Base-by-base conservation (phyloP, 2,113 vertebrate genomes). In the Esox niger region DNA sequence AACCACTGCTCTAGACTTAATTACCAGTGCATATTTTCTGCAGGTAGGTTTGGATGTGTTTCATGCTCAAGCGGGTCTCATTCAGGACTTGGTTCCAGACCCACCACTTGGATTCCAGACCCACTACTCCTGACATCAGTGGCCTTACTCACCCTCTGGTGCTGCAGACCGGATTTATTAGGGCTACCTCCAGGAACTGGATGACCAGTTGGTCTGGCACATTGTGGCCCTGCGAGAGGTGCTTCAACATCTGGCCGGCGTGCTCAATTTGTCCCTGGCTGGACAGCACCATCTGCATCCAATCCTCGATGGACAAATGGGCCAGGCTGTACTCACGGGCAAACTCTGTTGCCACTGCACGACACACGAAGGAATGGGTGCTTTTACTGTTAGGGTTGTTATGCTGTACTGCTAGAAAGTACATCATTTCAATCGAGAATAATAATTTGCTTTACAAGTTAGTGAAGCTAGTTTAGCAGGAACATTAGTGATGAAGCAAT, bases 131-230 rank as follows among this genome's bases (percentile, higher is more conserved):
- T 20, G 7, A 32, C 15, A 10, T 17, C 5, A 8, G 47, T 27
- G 4, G 7, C 13, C 64, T 71, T 82, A 93, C n/a, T n/a, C n/a
- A n/a, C 92, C 92, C 92, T 35, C 63, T 84, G 21, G 85, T 93
- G 52, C 75, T 89, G 76, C 94, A 95, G 27, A 79, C 52, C 0
- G 81, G 80, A 54, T 90, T 89, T 93, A 97, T 91, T 74, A 97
- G 81, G 11, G 82, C 86, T 72, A 93, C 84, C 64, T 97, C 93
- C 57, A 99, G 86, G 81, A 95, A 95, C 75, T 93, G 92, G 73
- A 94, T 27, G 25, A 92, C 91, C 82, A 99, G 86, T 68, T 95
- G 91, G 58, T 98, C 95, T 10, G 96, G 95, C 2, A 92, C 91
- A 0, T 82, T 76, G 61, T 84, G 75, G 54, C 97, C 97, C 76